Conservation (phyloP, 2,888 invertebrate genomes). For the Plagodis pulveraria region DNA sequence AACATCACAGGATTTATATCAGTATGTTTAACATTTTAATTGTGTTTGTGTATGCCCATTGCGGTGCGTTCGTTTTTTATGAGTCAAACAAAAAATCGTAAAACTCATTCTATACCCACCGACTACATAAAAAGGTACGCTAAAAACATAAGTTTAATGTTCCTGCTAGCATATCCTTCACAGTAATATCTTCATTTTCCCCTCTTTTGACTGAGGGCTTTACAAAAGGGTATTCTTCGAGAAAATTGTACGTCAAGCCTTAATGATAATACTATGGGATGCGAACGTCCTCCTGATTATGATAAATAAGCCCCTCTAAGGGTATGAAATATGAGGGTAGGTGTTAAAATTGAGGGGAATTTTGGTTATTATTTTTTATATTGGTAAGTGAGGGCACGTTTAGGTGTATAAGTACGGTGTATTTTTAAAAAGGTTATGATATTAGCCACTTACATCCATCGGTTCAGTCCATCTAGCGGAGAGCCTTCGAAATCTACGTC, state of each 20-base stretch:
- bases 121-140: too few species aligned
- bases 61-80: too few species aligned
- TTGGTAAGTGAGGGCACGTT: neutral
- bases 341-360: constrained; percentile 18
- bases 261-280: constrained; percentile 30
- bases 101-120: too few species aligned
- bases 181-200: neutral
- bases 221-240: constrained; percentile 34
- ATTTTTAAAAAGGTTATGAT: neutral
- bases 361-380: constrained; percentile 28
- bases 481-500: too few species aligned
- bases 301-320: constrained; percentile 30
- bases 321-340: constrained; percentile 29
- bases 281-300: constrained; percentile 31
- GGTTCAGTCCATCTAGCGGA: too few species aligned
- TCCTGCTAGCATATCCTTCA: neutral
- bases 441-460: too few species aligned
- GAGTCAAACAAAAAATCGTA: too few species aligned
- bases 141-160: too few species aligned
- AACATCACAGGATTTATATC: too few species aligned
- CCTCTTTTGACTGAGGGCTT: constrained; percentile 23
- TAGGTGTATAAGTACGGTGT: neutral
- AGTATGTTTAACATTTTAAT: too few species aligned
- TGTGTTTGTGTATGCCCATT: too few species aligned
- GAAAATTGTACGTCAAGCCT: constrained; percentile 38